Evolutionary conservation across 1,140 invertebrate genomes (phyloP).

Genomic region (Polypedilum vanderplanki): DNA sequence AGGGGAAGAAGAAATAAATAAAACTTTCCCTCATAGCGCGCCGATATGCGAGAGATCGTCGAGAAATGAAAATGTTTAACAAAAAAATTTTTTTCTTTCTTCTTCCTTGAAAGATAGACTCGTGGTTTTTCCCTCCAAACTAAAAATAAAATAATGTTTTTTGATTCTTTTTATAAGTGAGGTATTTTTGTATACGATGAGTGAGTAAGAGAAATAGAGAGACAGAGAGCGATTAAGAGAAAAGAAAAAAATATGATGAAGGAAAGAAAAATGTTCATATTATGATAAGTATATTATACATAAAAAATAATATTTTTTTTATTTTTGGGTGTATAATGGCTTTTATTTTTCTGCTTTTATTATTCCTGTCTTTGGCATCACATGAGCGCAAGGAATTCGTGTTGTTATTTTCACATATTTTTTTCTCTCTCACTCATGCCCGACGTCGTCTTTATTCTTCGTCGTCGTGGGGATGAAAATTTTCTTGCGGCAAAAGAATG

Average conservation of each 20-base stretch:
- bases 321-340: constrained; percentile 12
- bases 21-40: background rate
- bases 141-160: constrained; percentile 25
- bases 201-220: background rate
- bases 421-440: background rate
- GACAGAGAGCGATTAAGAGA: background rate
- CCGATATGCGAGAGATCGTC: background rate
- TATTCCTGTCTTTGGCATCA: constrained; percentile 7
- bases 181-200: constrained; percentile 21
- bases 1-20: no score
- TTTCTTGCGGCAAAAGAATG: background rate
- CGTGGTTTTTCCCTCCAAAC: constrained; percentile 26
- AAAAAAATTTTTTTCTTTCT: constrained; percentile 21
- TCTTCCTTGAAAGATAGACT: background rate
- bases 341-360: constrained; percentile 19
- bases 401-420: background rate
- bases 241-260: background rate
- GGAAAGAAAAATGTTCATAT: constrained; percentile 12
- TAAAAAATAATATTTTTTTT: background rate
- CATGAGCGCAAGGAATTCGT: constrained; percentile 3
- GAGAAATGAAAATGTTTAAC: constrained; percentile 19
- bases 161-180: constrained; percentile 27
- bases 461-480: background rate
- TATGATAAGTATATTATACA: background rate
- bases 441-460: background rate